Evolutionary conservation across 2,888 invertebrate species (phyloP), one percentile per base, ranked within the genome.

Genomic region (Amphipyra tragopoginis): DNA sequence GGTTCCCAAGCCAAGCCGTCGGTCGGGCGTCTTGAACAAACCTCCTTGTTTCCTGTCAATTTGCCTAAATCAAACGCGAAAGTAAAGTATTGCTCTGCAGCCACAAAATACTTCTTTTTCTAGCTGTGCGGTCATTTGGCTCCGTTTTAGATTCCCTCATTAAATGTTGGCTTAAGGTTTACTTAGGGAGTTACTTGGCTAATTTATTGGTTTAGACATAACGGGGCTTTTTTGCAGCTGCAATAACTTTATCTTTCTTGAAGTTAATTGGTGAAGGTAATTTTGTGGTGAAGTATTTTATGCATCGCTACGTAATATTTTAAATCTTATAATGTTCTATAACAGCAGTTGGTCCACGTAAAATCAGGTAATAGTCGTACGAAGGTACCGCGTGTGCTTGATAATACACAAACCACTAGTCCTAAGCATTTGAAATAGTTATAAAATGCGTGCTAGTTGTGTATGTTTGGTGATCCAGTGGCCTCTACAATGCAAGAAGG

Each of bases 11-110:
- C 80, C 82, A 81, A 79, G 81, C 67, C 59, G 13, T 11, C 67
- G 57, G 15, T 13, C 40, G 38, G 51, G 5, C 63, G 49, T 68
- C 53, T 65, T 72, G 74, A 68, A 79, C 77, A 81, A 80, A 78
- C 79, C 70, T 71, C 72, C 68, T 56, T 59, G 76, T 60, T 77
- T 75, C 65, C 75, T 80, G 84, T 85, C 86, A 81, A 84, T 84
- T 84, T 77, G 62, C 73, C 74, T 78, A 82, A 86, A 85, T 81
- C 80, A 68, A 75, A 85, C 65, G 58, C 42, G 78, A 82, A 65
- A 58, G 54, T 64, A 68, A 80, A 65, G 61, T 36, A 82, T 75
- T 54, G 66, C 67, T 59, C 42, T 34, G 56, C 58, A 40, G 43
- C 60, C 52, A 39, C 59, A 55, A 6, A 47, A 48, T 11, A 36